These are phyloP conservation scores for Emmelina monodactyla DNA, from an alignment of 2,888 invertebrate genomes.

Conservation along the genomic window DNA sequence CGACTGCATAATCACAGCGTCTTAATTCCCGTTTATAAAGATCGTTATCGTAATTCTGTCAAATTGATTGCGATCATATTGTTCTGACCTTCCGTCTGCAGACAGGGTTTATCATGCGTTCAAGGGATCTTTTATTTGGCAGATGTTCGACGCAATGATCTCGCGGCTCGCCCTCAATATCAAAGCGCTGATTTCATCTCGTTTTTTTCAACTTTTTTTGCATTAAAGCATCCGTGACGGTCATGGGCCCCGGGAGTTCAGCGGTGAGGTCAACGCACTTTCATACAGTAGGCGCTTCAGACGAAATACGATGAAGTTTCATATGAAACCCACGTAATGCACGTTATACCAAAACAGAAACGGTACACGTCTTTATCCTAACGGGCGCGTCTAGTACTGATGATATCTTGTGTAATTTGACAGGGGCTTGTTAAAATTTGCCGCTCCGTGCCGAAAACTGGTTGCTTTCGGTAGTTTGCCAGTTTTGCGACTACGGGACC, in stretches of 20 bases:
- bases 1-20: too few relatives aligned
- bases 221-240: constrained; percentile 34
- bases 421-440: neutral
- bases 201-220: constrained; percentile 28
- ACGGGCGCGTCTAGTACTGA: constrained; percentile 6
- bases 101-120: neutral
- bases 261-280: too few relatives aligned
- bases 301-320: constrained; percentile 17
- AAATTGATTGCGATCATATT: too few relatives aligned
- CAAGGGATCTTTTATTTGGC: constrained; percentile 1
- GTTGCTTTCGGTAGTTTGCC: too few relatives aligned
- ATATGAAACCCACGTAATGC: constrained; percentile 9
- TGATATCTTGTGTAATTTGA: neutral
- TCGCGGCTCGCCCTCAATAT: constrained; percentile 16
- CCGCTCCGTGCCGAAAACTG: neutral
- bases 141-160: constrained; percentile 4
- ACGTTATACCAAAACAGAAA: constrained; percentile 1
- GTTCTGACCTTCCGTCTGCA: neutral
- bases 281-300: neutral
- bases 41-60: too few relatives aligned
- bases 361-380: constrained; percentile 13
- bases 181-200: constrained; percentile 21
- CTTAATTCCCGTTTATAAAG: constrained; percentile 1
- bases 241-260: constrained; percentile 42
- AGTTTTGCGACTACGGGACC: too few relatives aligned